Evolutionary conservation across 2,113 vertebrate species (phyloP), one percentile per base, ranked within the genome.

Genomic region (Bostrychus sinensis): DNA sequence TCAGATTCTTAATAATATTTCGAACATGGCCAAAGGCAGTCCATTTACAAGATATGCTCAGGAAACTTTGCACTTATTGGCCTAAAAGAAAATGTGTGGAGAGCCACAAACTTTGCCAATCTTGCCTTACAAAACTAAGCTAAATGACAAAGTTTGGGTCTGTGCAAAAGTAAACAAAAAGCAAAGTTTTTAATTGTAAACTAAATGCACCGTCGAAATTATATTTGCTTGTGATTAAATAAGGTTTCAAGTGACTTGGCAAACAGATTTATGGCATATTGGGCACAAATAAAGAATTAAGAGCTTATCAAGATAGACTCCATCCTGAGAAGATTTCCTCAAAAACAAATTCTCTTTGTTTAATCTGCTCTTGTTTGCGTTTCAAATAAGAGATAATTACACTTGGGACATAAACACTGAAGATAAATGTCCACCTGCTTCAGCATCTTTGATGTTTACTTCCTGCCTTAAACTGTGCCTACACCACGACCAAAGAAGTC

Each of bases 271-370:
- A 19, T 57, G 56, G 32, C 14, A 51, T 28, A 36, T 36, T 36
- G 2, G n/a, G 56, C 28, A 43, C 37, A 22, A 61, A 46, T 32
- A 51, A 17, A 16, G 36, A 61, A 41, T 46, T 45, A 55, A 66
- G 17, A 73, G 45, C 56, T 66, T 62, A 69, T 57, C 10, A 32
- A 10, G 25, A 53, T 22, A 65, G 48, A 64, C 56, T 62, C 50
- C n/a, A 5, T 23, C 25, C 36, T 11, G 3, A 56, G 25, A 25
- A 39, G 26, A 42, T 30, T 39, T 13, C 22, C 32, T 72, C 14
- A 30, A 62, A 62, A 1, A 43, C 32, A 8, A 5, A 9, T 60
- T 50, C 23, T n/a, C 50, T 38, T 38, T 36, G 19, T 42, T 46
- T 30, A 63, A 37, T 26, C 9, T 34, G 37, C 5, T 14, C 13